phyloP scores from a whole-genome alignment of 92 coral and sea anemone genomes.

The Epizoanthus ramosus region DNA sequence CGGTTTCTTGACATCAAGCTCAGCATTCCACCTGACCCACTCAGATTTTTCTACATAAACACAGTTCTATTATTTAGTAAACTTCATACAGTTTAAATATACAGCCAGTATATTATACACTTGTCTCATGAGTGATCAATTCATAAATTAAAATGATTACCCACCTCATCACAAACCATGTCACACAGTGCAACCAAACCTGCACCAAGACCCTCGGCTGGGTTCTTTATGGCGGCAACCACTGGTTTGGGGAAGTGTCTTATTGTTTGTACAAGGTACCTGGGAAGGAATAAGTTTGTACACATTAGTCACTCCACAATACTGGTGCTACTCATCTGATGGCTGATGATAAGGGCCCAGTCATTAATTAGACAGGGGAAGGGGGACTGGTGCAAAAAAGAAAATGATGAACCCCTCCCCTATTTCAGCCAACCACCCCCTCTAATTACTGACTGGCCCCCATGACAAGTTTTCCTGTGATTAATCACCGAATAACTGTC shows the following conservation, averaged over 20 bases:
- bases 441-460: no score
- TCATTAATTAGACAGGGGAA: no score
- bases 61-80: neutral
- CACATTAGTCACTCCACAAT: no score
- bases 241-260: slow-evolving; percentile 86
- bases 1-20: slow-evolving; percentile 74
- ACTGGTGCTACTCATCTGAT: no score
- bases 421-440: no score
- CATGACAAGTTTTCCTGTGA: no score
- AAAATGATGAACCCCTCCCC: no score
- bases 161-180: slow-evolving; percentile 98
- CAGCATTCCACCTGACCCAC: slow-evolving; percentile 67
- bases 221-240: slow-evolving; percentile 81
- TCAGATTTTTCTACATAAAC: slow-evolving; percentile 62
- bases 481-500: no score
- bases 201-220: slow-evolving; percentile 97
- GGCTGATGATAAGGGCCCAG: no score
- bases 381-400: no score
- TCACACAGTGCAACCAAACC: slow-evolving; percentile 90
- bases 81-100: neutral
- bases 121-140: no score
- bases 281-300: slow-evolving; percentile 11
- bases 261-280: slow-evolving; percentile 56
- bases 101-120: no score
- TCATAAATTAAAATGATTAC: slow-evolving; percentile 5